Evolutionary conservation across 2,113 vertebrate genomes (phyloP).

Genomic region (Alectura lathami): DNA sequence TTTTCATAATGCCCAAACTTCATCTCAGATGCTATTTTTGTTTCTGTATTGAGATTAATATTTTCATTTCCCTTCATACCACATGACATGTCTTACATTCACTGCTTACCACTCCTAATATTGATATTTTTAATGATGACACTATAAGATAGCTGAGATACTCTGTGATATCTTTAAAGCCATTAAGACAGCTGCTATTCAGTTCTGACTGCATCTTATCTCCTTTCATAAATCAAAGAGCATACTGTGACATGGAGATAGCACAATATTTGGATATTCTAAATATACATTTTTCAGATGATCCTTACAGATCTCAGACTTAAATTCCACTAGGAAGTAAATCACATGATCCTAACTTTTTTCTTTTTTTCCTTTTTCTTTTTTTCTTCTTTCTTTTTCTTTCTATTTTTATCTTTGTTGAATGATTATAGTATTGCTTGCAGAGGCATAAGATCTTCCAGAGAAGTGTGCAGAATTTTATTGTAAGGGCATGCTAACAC

Average conservation of each 20-base stretch:
- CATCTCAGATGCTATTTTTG: neutral
- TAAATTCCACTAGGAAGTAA: neutral
- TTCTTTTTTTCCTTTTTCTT: neutral
- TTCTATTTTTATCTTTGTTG: neutral
- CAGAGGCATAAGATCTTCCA: neutral
- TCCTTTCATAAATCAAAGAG: constrained; percentile 28
- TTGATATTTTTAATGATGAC: neutral
- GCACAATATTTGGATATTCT: neutral
- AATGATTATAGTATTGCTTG: neutral
- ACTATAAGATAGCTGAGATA: constrained; percentile 23
- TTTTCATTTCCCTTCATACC: neutral
- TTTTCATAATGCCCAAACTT: neutral
- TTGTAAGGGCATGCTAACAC: neutral
- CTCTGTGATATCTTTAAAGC: constrained; percentile 40
- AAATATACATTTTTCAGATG: neutral
- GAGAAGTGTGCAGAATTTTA: neutral
- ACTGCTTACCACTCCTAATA: neutral
- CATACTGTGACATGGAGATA: neutral
- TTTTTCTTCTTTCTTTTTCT: neutral
- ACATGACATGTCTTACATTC: neutral
- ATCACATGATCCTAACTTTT: neutral
- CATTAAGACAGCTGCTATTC: constrained; percentile 43
- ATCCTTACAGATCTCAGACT: neutral
- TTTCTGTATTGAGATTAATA: neutral
- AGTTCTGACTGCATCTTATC: constrained; percentile 16